Percentiles rank a stretch among this genome's conserved stretches.
Evolutionary conservation across 1,140 invertebrate species (phyloP).

Genomic region (Lordiphosa clarofinis): DNA sequence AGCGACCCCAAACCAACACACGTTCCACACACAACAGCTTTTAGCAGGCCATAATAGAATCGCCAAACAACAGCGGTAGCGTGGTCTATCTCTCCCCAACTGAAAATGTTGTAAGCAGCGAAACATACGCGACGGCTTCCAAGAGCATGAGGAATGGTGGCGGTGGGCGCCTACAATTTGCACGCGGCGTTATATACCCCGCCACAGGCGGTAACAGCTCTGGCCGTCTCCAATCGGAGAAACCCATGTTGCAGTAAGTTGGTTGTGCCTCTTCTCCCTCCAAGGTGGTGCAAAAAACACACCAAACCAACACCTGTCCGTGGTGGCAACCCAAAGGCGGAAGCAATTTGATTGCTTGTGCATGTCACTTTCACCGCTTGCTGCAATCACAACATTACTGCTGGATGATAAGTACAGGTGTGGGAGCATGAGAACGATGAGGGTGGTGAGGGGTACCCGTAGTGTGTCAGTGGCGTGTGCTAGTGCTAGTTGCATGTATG

Average conservation of each 20-base stretch:
- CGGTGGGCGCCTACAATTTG: conserved; percentile 26
- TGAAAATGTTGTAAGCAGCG: conserved; percentile 34
- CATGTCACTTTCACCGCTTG: conserved; percentile 78
- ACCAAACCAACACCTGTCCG: conserved; percentile 37
- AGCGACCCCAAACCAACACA: conserved; percentile 1
- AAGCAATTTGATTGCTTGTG: conserved; percentile 77
- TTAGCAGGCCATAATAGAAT: conserved; percentile 15
- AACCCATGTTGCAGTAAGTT: conserved; percentile 46
- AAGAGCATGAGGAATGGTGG: conserved; percentile 20
- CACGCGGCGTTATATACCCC: conserved; percentile 1
- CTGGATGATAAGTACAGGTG: conserved; percentile 1
- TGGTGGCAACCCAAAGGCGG: conserved; percentile 47
- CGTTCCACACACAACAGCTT: conserved; percentile 1
- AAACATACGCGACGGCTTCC: conserved; percentile 19
- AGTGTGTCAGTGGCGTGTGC: conserved; percentile 57
- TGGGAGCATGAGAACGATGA: conserved; percentile 9
- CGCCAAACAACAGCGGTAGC: conserved; percentile 4
- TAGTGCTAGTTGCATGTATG: conserved; percentile 4
- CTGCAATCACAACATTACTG: conserved; percentile 15
- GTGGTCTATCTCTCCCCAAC: neutral
- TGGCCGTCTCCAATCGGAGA: conserved; percentile 35
- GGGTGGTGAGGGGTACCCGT: conserved; percentile 10
- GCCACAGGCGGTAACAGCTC: conserved; percentile 9
- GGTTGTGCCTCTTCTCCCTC: conserved; percentile 2
- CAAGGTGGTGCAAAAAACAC: neutral